phyloP scores from a whole-genome alignment of 2,797 vertebrate genomes.

The Trematomus bernacchii region DNA sequence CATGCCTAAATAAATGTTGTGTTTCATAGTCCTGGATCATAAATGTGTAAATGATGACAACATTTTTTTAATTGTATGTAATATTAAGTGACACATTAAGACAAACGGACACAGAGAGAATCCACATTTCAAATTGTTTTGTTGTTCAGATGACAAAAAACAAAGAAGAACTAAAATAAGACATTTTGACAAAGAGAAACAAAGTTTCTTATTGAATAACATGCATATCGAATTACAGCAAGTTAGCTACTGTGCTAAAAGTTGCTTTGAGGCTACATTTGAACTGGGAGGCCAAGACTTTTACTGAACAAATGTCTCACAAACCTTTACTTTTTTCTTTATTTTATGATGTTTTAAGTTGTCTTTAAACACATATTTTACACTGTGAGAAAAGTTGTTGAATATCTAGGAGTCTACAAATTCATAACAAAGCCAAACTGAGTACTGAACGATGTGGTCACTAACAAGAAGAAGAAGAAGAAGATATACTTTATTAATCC shows the following conservation, averaged over 20 bases:
- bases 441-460: neutral
- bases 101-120: neutral
- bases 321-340: neutral
- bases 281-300: slow-evolving; percentile 1
- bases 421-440: neutral
- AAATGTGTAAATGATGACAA: neutral
- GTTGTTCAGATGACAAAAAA: neutral
- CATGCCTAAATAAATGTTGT: slow-evolving; percentile 1
- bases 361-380: neutral
- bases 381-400: neutral
- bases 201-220: slow-evolving; percentile 1
- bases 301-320: neutral
- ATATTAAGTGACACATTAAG: neutral
- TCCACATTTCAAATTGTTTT: neutral
- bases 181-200: neutral
- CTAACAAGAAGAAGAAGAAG: neutral
- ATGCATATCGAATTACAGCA: neutral
- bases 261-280: slow-evolving; percentile 28
- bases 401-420: neutral
- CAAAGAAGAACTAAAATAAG: neutral
- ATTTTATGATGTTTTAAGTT: neutral
- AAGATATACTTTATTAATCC: too few relatives aligned
- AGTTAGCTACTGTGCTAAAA: neutral
- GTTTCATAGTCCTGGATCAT: slow-evolving; percentile 3
- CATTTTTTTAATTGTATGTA: too few relatives aligned